phyloP scores from a whole-genome alignment of 2,113 vertebrate genomes.

The Planiliza haematocheilus region DNA sequence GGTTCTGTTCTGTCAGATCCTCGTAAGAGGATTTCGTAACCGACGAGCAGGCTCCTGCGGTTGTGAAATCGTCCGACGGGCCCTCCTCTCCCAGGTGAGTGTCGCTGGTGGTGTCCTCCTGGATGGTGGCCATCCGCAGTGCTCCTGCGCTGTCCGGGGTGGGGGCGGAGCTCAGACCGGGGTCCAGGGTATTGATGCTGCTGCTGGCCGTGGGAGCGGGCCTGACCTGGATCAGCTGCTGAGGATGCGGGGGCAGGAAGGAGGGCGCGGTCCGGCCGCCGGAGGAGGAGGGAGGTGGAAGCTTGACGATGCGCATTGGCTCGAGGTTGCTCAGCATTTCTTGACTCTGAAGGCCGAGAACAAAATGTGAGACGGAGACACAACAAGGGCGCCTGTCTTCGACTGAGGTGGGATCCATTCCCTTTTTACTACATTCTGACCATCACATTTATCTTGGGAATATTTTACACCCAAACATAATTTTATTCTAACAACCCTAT shows the following conservation, averaged over 20 bases:
- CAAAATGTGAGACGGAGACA: constrained; percentile 23
- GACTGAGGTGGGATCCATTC: constrained; percentile 60
- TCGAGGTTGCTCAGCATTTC: constrained; percentile 94
- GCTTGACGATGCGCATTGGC: constrained; percentile 90
- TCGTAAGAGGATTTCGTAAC: constrained; percentile 92
- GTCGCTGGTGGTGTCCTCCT: constrained; percentile 95
- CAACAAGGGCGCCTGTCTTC: not conserved
- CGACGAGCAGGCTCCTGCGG: constrained; percentile 83
- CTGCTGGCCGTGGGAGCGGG: constrained; percentile 26
- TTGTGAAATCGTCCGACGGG: constrained; percentile 88
- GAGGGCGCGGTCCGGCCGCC: constrained; percentile 73
- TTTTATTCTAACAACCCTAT: not conserved
- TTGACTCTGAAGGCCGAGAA: constrained; percentile 83
- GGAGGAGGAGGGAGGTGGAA: constrained; percentile 75
- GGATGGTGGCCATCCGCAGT: constrained; percentile 95
- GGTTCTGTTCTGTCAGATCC: constrained; percentile 90
- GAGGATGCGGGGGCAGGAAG: constrained; percentile 80
- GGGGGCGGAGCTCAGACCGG: constrained; percentile 62
- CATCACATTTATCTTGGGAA: not conserved
- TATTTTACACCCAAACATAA: not conserved
- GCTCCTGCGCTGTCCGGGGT: constrained; percentile 78
- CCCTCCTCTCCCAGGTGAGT: constrained; percentile 89
- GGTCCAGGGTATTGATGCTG: constrained; percentile 62
- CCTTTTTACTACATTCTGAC: constrained; percentile 56
- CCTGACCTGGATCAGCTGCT: constrained; percentile 38